Base-by-base conservation (phyloP, 2,888 invertebrate species). In the Theodoxus fluviatilis region DNA sequence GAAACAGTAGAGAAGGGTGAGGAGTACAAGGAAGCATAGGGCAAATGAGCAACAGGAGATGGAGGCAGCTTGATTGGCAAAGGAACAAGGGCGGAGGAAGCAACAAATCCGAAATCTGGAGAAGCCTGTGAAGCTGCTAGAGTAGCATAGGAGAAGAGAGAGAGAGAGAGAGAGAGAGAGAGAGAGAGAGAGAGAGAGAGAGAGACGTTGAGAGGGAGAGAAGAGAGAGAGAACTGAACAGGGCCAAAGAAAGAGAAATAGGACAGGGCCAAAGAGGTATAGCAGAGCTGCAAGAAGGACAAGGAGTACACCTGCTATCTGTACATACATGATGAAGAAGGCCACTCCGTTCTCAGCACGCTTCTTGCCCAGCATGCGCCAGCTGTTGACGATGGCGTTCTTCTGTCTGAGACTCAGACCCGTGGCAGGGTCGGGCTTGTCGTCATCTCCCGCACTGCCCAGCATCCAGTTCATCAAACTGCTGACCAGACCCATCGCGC, bases 331-430 rank as follows among this genome's bases (percentile, higher is more conserved):
- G 12, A 75, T 25, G 37, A 75, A 75, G 37, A 75, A 73, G 12
- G 71, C 69, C 25, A 74, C 70, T 2, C 73, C 75, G 37, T 75
- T 73, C 25, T 70, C n/a, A 7, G 35, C 49, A 31, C 74, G 74
- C 65, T 70, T 71, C n/a, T 73, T 71, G 0, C 74, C 69, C 2
- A 75, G 65, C 49, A 71, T 63, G 1, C 55, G 64, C 80, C 80
- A 79, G 59, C 70, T 76, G 15, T 74, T 59, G 15, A 31, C 22
- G 37, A 80, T 71, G n/a, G 74, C 73, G 7, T 72, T 67, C 61
- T 74, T 76, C 49, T 78, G 74, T 22, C 64, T 65, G 37, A 66
- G 64, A 6, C 77, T 77, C 40, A 80, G 71, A 1, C 77, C 77
- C 1, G 77, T 78, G n/a, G 67, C 73, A 0, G 76, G 75, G 73